Evolutionary conservation across 2,797 vertebrate species (phyloP).

Genomic region (Leuciscus waleckii): DNA sequence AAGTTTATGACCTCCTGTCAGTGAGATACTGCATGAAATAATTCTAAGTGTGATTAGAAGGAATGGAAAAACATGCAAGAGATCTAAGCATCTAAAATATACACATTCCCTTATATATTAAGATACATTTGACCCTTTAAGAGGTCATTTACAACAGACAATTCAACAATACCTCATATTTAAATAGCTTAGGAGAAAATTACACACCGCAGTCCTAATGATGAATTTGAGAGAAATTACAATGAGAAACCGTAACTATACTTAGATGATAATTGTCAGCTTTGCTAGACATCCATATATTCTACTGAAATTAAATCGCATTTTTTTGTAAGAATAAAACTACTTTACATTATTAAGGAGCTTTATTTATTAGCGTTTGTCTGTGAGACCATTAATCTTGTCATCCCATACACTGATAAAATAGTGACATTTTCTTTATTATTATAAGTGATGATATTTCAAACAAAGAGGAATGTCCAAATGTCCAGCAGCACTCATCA

Average conservation of each 20-base stretch:
- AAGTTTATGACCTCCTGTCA: background rate
- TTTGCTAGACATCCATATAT: background rate
- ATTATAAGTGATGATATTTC: background rate
- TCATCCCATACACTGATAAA: background rate
- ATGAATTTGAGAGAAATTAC: background rate
- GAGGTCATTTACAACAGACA: background rate
- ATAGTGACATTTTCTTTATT: constrained; percentile 5
- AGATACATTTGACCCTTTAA: background rate
- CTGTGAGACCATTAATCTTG: background rate
- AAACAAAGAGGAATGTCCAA: constrained; percentile 25
- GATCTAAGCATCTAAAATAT: background rate
- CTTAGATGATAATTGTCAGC: background rate
- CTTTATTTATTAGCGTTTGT: background rate
- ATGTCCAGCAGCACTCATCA: constrained; percentile 4
- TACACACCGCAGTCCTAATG: background rate
- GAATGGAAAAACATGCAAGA: no score
- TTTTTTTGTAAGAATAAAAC: background rate
- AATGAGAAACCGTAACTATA: background rate
- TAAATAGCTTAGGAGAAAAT: background rate
- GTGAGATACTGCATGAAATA: background rate
- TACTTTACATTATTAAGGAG: background rate
- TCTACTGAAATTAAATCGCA: background rate
- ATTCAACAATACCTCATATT: background rate
- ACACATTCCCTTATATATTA: background rate
- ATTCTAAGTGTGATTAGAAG: background rate